Evolutionary conservation across 1,140 invertebrate species (phyloP), one percentile per base, ranked within the genome.

Genomic region (Ganaspis sp.): DNA sequence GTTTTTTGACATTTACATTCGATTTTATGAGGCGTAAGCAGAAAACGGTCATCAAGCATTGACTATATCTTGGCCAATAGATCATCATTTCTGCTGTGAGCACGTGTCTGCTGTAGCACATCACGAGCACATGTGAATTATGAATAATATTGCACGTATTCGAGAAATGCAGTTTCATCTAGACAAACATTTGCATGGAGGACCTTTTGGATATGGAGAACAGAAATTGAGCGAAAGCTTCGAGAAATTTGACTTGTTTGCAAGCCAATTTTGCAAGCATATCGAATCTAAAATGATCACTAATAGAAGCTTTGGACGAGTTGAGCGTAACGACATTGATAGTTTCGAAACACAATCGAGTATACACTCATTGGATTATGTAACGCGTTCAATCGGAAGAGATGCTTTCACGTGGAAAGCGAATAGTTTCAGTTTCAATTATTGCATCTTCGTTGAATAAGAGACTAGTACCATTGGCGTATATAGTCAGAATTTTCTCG

Each of bases 371-470:
- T 64, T n/a, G 58, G 26, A 34, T 64, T 64, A 64, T 64, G 58
- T 29, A 64, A 64, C 58, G 26, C 26, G 23, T 34, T 64, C 58
- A 29, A 64, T 64, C 58, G 58, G 23, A 64, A 64, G 58, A 64
- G 26, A 64, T 64, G 58, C 58, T 64, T 64, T 64, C 58, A 64
- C 58, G 58, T 64, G 58, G 58, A 64, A 64, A 64, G 58, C 26
- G 45, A 64, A 29, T 64, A 64, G 58, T 64, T 64, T 29, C 58
- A 64, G 58, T 64, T 64, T 64, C 58, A 64, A 64, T 64, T 64
- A 64, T 34, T 64, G 58, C 58, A 64, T 64, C 58, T 64, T 64
- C 23, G 58, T 34, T 64, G 23, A n/a, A 64, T 64, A 64, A 64
- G 58, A 12, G 58, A 64, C 58, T 64, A 64, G 58, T 29, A 64